phyloP scores from a whole-genome alignment of 2,797 vertebrate species.

The Coracias cyanogaster region DNA sequence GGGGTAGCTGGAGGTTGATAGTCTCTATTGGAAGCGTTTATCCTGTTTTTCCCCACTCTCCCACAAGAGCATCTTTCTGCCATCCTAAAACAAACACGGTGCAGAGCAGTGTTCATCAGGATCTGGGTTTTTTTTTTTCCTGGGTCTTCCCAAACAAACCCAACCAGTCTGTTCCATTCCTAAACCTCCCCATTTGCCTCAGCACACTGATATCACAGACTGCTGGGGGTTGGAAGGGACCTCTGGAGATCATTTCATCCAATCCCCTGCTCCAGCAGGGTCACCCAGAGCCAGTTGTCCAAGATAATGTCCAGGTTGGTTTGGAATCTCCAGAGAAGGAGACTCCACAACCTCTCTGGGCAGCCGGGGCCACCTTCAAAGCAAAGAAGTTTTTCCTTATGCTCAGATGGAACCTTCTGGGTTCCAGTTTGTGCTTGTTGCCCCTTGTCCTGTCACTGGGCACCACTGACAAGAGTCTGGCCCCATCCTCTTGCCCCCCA shows the following conservation, averaged over 20 bases:
- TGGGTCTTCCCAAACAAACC: background rate
- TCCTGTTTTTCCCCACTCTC: background rate
- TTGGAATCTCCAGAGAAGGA: too few species aligned
- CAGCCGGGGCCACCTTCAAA: background rate
- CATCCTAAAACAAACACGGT: background rate
- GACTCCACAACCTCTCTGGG: too few species aligned
- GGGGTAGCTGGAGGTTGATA: constrained; percentile 27
- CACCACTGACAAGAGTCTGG: background rate
- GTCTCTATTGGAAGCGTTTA: background rate
- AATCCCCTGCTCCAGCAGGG: background rate
- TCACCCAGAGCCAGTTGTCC: background rate
- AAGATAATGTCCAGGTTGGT: background rate
- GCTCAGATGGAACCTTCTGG: background rate
- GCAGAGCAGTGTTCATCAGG: background rate
- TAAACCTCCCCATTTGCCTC: background rate
- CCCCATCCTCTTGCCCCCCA: background rate
- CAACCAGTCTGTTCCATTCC: rapidly evolving
- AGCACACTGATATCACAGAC: background rate
- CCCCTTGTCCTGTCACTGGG: background rate
- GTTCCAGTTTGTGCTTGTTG: background rate
- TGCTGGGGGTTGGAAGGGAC: background rate
- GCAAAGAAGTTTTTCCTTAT: background rate
- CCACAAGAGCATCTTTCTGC: background rate
- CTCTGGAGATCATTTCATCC: background rate
- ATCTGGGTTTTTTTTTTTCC: rapidly evolving